Percentiles rank a stretch among this genome's conserved stretches.
phyloP scores from a whole-genome alignment of 2,888 invertebrate genomes.

The Troides aeacus region DNA sequence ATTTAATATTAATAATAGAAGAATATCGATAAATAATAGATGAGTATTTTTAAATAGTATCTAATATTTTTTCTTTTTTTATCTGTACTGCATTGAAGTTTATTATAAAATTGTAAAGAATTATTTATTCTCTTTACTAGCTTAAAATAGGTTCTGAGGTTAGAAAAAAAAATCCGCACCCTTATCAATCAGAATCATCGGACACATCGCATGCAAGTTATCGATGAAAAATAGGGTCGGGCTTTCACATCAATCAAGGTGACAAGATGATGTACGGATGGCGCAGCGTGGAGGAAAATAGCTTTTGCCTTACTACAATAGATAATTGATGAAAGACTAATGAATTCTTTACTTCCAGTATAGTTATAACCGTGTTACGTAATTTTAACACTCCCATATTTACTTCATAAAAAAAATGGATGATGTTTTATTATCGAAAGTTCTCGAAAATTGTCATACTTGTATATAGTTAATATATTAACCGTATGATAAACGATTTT shows the following conservation, averaged over 20 bases:
- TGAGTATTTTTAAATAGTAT: too few species aligned
- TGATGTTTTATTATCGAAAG: too few species aligned
- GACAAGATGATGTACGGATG: slow-evolving; percentile 25
- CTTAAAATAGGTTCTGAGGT: background rate
- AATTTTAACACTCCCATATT: background rate
- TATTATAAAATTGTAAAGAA: background rate
- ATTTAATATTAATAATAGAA: too few species aligned
- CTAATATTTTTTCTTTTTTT: background rate
- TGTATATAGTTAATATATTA: too few species aligned
- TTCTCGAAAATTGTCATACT: too few species aligned
- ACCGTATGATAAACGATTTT: too few species aligned
- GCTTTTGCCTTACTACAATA: slow-evolving; percentile 14
- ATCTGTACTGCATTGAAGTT: background rate
- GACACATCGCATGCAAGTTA: slow-evolving; percentile 5
- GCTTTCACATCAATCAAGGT: slow-evolving; percentile 26
- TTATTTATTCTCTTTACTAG: background rate
- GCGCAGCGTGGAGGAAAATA: slow-evolving; percentile 23
- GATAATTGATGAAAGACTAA: slow-evolving; percentile 18
- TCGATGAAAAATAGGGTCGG: slow-evolving; percentile 15
- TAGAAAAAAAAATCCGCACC: background rate
- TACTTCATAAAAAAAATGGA: too few species aligned
- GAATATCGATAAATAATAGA: too few species aligned
- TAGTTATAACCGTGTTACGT: background rate
- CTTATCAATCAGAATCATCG: slow-evolving; percentile 21
- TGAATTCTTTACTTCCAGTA: background rate